A percentile compares a stretch with the other conserved stretches of the same genome.
These are phyloP conservation scores for Drosophila lini DNA, from an alignment of 1,140 invertebrate species.

Conservation along the genomic window DNA sequence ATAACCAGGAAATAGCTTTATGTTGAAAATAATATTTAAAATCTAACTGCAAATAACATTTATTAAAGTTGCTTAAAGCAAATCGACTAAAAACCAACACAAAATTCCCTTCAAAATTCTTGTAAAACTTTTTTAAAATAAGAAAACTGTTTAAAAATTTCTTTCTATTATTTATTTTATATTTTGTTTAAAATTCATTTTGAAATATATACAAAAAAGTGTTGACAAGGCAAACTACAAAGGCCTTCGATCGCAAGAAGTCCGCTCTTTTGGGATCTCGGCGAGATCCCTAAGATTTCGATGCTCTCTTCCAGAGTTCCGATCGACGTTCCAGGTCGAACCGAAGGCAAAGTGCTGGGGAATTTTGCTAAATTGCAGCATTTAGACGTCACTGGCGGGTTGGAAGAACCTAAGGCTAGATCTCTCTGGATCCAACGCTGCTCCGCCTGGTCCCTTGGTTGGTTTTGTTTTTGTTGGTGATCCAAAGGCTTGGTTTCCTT, in stretches of 20 bases:
- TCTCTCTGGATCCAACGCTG: slow-evolving; percentile 21
- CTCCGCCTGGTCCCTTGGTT: slow-evolving; percentile 52
- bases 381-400: slow-evolving; percentile 63
- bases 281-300: background rate
- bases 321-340: slow-evolving; percentile 71
- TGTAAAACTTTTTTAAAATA: background rate
- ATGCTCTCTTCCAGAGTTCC: slow-evolving; percentile 6
- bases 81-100: background rate
- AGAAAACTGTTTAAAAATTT: slow-evolving; percentile 5
- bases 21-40: background rate
- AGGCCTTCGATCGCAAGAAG: slow-evolving; percentile 23
- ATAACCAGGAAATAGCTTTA: background rate
- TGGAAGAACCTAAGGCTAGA: slow-evolving; percentile 3
- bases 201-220: slow-evolving; percentile 15
- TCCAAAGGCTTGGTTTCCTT: slow-evolving; percentile 65
- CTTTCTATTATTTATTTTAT: slow-evolving; percentile 38
- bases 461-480: slow-evolving; percentile 14
- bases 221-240: slow-evolving; percentile 46
- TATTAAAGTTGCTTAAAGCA: background rate
- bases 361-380: slow-evolving; percentile 52
- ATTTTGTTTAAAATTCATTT: background rate
- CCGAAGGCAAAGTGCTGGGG: slow-evolving; percentile 13
- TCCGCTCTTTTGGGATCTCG: background rate
- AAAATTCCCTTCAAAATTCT: background rate
- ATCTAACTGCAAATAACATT: too few relatives aligned